phyloP scores from a whole-genome alignment of 2,113 vertebrate species.

The Junco hyemalis region DNA sequence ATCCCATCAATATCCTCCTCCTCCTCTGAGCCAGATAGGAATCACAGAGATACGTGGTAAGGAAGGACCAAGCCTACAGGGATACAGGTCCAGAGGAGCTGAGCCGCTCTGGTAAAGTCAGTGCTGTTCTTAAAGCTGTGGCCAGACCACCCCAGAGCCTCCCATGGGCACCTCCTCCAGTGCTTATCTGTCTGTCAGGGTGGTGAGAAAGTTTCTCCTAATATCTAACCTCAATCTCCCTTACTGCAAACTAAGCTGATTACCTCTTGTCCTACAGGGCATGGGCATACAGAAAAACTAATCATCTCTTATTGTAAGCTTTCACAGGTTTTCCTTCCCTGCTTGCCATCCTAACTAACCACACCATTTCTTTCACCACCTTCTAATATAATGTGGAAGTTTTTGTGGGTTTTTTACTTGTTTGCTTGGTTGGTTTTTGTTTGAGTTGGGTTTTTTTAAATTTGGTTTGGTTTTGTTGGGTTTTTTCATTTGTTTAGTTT shows the following conservation, averaged over 20 bases:
- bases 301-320: not conserved
- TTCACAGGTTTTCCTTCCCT: not conserved
- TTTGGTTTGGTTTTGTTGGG: not conserved
- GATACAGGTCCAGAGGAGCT: not conserved
- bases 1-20: not conserved
- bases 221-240: slow-evolving; percentile 31
- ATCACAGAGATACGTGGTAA: not conserved
- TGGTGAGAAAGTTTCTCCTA: slow-evolving; percentile 44
- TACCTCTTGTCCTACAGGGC: slow-evolving; percentile 6
- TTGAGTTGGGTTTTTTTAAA: no score
- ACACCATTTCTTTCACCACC: not conserved
- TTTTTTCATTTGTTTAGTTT: not conserved
- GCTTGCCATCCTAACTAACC: not conserved
- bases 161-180: not conserved
- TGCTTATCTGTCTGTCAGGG: not conserved
- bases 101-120: not conserved
- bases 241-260: slow-evolving; percentile 52
- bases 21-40: not conserved
- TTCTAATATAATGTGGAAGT: not conserved
- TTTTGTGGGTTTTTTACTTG: not conserved
- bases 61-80: not conserved
- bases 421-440: not conserved
- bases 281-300: not conserved
- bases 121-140: not conserved
- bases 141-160: not conserved